Percentiles rank a stretch among this genome's conserved stretches.
phyloP scores from a whole-genome alignment of 2,113 vertebrate species.

The Dendrocopos noguchii region DNA sequence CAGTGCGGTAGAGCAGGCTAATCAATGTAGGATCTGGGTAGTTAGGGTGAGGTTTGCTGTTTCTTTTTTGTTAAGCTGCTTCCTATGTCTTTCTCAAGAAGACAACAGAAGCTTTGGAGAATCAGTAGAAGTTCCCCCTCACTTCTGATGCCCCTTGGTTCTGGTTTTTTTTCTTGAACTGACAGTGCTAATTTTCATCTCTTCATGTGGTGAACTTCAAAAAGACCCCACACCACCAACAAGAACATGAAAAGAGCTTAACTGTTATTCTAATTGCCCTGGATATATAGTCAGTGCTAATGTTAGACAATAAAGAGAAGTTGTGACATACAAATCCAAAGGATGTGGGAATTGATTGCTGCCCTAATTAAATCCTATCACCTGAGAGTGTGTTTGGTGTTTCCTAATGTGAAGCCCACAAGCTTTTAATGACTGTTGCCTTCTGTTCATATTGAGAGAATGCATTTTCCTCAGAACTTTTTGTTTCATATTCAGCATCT shows the following conservation, averaged over 20 bases:
- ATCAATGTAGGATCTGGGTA: neutral
- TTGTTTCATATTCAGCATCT: neutral
- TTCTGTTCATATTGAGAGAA: neutral
- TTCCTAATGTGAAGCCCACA: neutral
- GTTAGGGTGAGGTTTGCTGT: neutral
- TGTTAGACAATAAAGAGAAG: neutral
- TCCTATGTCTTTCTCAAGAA: constrained; percentile 9
- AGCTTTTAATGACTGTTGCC: neutral
- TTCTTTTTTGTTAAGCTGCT: neutral
- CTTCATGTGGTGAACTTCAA: constrained; percentile 30
- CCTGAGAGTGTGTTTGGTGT: neutral
- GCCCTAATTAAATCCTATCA: neutral
- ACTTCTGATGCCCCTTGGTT: constrained; percentile 1
- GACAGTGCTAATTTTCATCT: constrained; percentile 42
- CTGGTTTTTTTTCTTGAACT: constrained; percentile 25
- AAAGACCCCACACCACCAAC: neutral
- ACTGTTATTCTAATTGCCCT: neutral
- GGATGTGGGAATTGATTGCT: neutral
- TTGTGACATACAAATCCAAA: neutral
- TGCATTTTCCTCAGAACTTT: neutral
- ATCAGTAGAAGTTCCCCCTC: neutral
- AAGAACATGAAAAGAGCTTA: constrained; percentile 4
- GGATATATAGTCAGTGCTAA: neutral
- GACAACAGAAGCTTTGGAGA: neutral
- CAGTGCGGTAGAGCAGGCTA: neutral